These are phyloP conservation scores for Morone saxatilis DNA, from an alignment of 2,113 vertebrate genomes.

Conservation along the genomic window DNA sequence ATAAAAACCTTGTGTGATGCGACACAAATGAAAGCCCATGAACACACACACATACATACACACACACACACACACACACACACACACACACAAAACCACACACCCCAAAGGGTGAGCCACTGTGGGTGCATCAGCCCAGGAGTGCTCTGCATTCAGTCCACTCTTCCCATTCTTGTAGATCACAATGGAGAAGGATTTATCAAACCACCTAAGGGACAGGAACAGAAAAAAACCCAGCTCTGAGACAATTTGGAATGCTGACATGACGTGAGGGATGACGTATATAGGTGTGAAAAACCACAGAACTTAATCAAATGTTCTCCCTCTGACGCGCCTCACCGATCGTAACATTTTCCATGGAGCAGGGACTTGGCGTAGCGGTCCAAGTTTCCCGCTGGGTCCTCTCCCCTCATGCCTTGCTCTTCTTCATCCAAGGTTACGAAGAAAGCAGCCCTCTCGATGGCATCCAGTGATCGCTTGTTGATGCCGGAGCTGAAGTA, in stretches of 20 bases:
- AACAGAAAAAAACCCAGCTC: neutral
- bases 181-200: conserved; percentile 92
- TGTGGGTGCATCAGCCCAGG: conserved; percentile 91
- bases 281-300: too few relatives aligned
- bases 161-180: conserved; percentile 91
- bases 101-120: conserved; percentile 92
- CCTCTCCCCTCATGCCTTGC: conserved; percentile 85
- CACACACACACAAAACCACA: neutral
- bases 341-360: conserved; percentile 90
- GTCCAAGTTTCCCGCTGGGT: conserved; percentile 86
- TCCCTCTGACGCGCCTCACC: conserved; percentile 76
- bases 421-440: conserved; percentile 88
- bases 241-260: too few relatives aligned
- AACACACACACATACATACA: neutral
- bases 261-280: too few relatives aligned
- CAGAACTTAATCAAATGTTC: too few relatives aligned
- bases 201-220: conserved; percentile 87
- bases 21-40: neutral
- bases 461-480: conserved; percentile 82
- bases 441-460: conserved; percentile 91
- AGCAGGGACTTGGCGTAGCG: conserved; percentile 89
- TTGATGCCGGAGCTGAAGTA: conserved; percentile 85
- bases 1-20: neutral
- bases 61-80: conserved; percentile 20
- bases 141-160: conserved; percentile 91